Conservation (phyloP, 2,888 invertebrate genomes). For the Oligia latruncula region DNA sequence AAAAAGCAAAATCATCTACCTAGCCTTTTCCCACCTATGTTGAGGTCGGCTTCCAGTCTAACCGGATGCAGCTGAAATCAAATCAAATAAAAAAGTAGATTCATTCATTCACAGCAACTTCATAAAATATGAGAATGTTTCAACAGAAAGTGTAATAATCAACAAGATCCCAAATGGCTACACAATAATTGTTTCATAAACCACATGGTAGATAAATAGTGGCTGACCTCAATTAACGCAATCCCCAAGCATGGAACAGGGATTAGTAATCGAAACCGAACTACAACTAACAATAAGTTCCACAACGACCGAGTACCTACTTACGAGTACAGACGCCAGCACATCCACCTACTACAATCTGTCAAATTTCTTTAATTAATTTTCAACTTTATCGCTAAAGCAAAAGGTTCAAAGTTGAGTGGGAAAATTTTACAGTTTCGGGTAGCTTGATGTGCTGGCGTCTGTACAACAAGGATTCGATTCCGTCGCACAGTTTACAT, state of each 20-base stretch:
- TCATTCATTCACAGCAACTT: neutral
- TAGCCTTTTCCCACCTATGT: too few relatives aligned
- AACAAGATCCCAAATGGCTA: neutral
- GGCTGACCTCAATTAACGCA: constrained; percentile 28
- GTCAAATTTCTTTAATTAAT: too few relatives aligned
- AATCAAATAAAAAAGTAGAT: too few relatives aligned
- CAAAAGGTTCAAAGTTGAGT: too few relatives aligned
- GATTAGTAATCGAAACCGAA: constrained; percentile 32
- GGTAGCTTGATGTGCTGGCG: too few relatives aligned
- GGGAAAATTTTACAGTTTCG: too few relatives aligned
- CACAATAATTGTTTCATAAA: constrained; percentile 2
- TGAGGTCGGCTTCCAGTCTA: too few relatives aligned
- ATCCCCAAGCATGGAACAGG: constrained; percentile 7
- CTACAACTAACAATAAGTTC: constrained; percentile 13
- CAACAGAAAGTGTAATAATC: neutral
- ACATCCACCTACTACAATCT: too few relatives aligned
- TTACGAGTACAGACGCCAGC: neutral
- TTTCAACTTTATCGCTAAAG: too few relatives aligned
- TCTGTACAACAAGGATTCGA: constrained; percentile 10
- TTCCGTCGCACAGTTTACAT: constrained; percentile 35
- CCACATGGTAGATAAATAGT: neutral
- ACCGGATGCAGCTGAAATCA: too few relatives aligned
- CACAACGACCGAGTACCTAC: neutral
- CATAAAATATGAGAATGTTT: neutral
- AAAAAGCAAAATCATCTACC: too few relatives aligned